Conservation (phyloP, 2,113 vertebrate species). For the Pelusios castaneus region DNA sequence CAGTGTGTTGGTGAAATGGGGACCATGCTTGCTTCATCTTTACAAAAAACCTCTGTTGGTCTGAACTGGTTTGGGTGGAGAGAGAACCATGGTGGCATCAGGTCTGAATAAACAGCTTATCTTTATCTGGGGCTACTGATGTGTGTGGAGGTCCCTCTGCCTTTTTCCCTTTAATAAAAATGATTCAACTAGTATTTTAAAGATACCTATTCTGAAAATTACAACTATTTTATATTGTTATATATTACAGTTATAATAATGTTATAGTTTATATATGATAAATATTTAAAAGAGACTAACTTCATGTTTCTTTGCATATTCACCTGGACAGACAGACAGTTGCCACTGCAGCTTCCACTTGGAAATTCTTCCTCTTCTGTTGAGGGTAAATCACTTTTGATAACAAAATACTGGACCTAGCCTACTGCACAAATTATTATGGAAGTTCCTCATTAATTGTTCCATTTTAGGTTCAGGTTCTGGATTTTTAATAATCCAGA, state of each 20-base stretch:
- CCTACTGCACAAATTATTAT: not conserved
- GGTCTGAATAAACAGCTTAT: not conserved
- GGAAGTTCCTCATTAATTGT: rapidly evolving
- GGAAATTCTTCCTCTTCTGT: not conserved
- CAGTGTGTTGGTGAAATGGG: not conserved
- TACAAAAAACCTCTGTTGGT: not conserved
- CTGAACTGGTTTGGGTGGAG: rapidly evolving
- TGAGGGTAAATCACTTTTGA: not conserved
- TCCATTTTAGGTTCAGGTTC: not conserved
- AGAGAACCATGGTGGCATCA: not conserved
- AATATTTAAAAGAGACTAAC: not conserved
- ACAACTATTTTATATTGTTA: not conserved
- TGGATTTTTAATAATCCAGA: not conserved
- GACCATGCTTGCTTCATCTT: not conserved
- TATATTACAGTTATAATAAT: rapidly evolving
- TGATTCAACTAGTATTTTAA: not conserved
- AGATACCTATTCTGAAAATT: not conserved
- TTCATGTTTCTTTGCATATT: not conserved
- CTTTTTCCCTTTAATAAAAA: not conserved
- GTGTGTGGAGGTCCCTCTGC: not conserved
- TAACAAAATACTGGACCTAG: rapidly evolving
- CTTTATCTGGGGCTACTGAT: not conserved
- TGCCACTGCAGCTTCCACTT: not conserved
- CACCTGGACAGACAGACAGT: not conserved
- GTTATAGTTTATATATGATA: not conserved